A percentile compares a stretch with the other conserved stretches of the same genome.
phyloP scores from a whole-genome alignment of 1,140 invertebrate species.

The Aethina tumida region DNA sequence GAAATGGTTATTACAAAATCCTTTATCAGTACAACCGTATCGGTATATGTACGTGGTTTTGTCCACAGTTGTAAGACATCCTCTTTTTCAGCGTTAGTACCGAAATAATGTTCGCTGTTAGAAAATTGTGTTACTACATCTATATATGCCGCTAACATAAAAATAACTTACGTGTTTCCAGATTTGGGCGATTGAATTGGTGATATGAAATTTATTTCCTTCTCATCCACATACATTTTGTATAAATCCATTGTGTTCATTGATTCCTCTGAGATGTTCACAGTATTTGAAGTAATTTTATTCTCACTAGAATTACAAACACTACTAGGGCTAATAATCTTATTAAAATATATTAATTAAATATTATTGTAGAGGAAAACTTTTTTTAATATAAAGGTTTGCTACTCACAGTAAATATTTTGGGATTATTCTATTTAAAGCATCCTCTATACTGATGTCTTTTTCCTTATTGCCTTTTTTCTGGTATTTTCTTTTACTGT shows the following conservation, averaged over 20 bases:
- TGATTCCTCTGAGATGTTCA: slow-evolving; percentile 50
- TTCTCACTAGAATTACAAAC: slow-evolving; percentile 17
- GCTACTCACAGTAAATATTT: slow-evolving; percentile 41
- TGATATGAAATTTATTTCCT: slow-evolving; percentile 31
- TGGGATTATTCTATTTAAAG: slow-evolving; percentile 49
- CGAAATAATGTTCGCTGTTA: slow-evolving; percentile 51
- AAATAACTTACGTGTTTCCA: slow-evolving; percentile 15
- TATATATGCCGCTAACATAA: too few species aligned
- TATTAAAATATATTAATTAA: too few species aligned
- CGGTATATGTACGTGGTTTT: slow-evolving; percentile 39
- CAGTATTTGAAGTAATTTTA: slow-evolving; percentile 20
- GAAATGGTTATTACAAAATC: slow-evolving; percentile 47
- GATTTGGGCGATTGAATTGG: slow-evolving; percentile 22
- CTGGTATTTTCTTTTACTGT: slow-evolving; percentile 58
- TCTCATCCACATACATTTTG: slow-evolving; percentile 49
- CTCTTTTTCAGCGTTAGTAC: slow-evolving; percentile 47
- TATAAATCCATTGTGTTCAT: slow-evolving; percentile 54
- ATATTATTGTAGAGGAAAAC: too few species aligned
- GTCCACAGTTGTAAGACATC: slow-evolving; percentile 56
- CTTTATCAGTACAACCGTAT: slow-evolving; percentile 53
- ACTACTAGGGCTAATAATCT: too few species aligned
- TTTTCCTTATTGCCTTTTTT: slow-evolving; percentile 48
- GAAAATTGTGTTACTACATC: too few species aligned
- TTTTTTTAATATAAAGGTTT: slow-evolving; percentile 1
- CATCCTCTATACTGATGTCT: slow-evolving; percentile 56